Conservation (phyloP, 2,888 invertebrate species). For the Yponomeuta malinellus region DNA sequence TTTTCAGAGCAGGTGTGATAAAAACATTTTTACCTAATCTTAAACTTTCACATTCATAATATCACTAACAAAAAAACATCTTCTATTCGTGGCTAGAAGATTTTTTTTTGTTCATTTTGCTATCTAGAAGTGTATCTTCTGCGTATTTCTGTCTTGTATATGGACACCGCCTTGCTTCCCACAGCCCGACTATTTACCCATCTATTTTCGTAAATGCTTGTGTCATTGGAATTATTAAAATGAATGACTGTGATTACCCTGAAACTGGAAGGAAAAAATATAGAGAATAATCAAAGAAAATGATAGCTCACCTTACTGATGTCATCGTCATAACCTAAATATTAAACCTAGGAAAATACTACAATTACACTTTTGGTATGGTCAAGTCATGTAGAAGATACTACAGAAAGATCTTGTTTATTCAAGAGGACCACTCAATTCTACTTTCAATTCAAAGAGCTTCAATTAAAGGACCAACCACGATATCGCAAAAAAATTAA, state of each 20-base stretch:
- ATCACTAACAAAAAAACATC: no score
- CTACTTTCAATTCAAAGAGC: no score
- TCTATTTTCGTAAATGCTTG: slow-evolving; percentile 35
- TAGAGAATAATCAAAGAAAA: slow-evolving; percentile 19
- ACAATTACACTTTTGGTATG: not conserved
- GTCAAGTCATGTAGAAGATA: no score
- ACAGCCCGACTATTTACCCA: slow-evolving; percentile 24
- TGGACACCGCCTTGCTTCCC: slow-evolving; percentile 32
- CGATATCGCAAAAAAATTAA: no score
- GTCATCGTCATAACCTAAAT: not conserved
- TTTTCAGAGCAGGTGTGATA: no score
- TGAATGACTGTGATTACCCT: slow-evolving; percentile 28
- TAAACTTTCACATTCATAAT: no score
- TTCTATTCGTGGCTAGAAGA: no score
- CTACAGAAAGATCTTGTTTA: no score
- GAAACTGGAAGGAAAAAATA: slow-evolving; percentile 4
- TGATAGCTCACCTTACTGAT: not conserved
- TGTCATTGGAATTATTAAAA: slow-evolving; percentile 24
- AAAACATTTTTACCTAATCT: no score
- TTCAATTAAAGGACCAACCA: no score
- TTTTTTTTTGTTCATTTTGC: no score
- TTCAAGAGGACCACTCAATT: no score
- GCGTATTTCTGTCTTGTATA: not conserved
- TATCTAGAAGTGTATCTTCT: not conserved
- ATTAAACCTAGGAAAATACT: not conserved